phyloP scores from a whole-genome alignment of 2,888 invertebrate genomes.

The Tipula vernalis region DNA sequence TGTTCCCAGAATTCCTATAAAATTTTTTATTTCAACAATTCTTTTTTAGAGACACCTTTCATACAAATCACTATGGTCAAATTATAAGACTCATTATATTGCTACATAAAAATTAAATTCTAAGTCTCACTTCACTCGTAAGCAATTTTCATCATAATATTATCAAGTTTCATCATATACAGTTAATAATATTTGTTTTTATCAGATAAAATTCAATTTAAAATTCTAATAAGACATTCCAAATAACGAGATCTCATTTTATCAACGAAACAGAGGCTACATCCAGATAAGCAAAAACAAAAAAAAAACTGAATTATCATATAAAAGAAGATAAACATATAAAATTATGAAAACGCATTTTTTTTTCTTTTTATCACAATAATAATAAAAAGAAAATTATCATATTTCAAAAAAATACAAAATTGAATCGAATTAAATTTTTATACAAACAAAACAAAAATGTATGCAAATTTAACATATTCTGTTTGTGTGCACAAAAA shows the following conservation, averaged over 20 bases:
- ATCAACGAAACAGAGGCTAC: neutral
- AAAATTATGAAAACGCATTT: neutral
- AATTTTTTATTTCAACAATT: too few species aligned
- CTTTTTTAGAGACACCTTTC: too few species aligned
- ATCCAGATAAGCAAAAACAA: too few species aligned
- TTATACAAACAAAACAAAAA: neutral
- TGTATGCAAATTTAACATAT: neutral
- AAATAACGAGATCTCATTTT: neutral
- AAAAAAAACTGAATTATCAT: neutral
- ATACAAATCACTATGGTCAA: too few species aligned
- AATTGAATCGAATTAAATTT: neutral
- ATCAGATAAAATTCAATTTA: neutral
- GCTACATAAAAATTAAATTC: too few species aligned
- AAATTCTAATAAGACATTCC: neutral
- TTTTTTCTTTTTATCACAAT: neutral
- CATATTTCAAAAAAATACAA: neutral
- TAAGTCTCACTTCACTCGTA: too few species aligned
- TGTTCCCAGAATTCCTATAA: too few species aligned
- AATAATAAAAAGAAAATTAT: neutral
- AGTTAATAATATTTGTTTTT: neutral
- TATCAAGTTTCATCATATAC: too few species aligned
- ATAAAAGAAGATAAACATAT: neutral
- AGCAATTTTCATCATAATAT: too few species aligned
- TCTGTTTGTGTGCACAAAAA: neutral
- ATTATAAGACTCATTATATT: too few species aligned